These are phyloP conservation scores for Dolichopus griseipennis DNA, from an alignment of 2,888 invertebrate species.

Conservation along the genomic window DNA sequence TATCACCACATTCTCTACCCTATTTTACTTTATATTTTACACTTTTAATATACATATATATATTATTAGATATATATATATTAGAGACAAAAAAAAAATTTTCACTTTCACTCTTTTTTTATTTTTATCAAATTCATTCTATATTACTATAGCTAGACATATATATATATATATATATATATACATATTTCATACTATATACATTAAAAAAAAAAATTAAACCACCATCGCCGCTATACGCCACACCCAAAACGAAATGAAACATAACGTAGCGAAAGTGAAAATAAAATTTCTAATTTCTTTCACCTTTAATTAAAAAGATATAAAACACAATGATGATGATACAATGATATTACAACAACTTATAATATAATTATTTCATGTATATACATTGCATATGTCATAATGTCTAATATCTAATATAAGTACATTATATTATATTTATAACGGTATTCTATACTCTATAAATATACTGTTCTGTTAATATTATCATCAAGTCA, in stretches of 20 bases:
- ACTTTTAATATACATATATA: not conserved
- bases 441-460: no score
- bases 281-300: not conserved
- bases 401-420: no score
- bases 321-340: not conserved
- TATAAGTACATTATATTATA: no score
- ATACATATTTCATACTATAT: no score
- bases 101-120: not conserved
- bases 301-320: slow-evolving; percentile 6
- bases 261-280: no score
- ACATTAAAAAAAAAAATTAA: not conserved
- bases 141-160: no score
- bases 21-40: not conserved
- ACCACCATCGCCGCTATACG: not conserved
- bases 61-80: no score
- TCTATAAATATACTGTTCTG: no score
- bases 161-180: no score
- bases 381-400: no score
- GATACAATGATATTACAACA: not conserved
- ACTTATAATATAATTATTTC: not conserved
- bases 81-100: not conserved
- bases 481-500: no score
- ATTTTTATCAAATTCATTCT: no score
- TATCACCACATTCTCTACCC: not conserved
- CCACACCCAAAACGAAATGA: not conserved